Base-by-base conservation (phyloP, 2,113 vertebrate genomes). In the Excalfactoria chinensis region DNA sequence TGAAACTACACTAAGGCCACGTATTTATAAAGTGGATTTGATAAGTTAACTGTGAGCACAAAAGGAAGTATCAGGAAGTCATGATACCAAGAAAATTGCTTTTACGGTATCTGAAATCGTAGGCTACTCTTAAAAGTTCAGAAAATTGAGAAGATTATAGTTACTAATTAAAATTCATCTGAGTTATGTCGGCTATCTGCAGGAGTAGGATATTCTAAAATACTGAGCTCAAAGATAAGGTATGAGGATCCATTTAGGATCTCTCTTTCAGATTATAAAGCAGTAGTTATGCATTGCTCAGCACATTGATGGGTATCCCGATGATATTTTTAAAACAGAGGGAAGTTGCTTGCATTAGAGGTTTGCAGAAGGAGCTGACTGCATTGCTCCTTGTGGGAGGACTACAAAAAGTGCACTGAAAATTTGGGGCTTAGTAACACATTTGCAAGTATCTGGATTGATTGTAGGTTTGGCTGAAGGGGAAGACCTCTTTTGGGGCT, bases 401-500 rank as follows among this genome's bases (percentile, higher is more conserved):
- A 77, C 62, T 70, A 4, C 55, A 78, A 70, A 70, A 86, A 41
- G 14, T 21, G 20, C 35, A 18, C 14, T 35, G 40, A 84, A 92
- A 72, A 92, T 66, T 20, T 83, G 15, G 40, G 35, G 7, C 3
- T 16, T 60, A 59, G 40, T 21, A 35, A 82, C 25, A 18, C 66
- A 28, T 55, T 81, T 93, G 51, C 40, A 55, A 19, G 30, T 76
- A 16, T 89, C 20, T 88, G 43, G 49, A 71, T 49, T 88, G 71
- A 16, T 63, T 80, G 11, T 81, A 71, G 72, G 35, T 71, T 86
- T 51, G 37, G 40, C 44, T 59, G 69, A 89, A 89, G 75, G 75
- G 87, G n/a, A 49, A 89, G 46, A 93, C 74, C 55, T 90, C 46
- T 92, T 89, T 16, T 60, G 56, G 60, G 30, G 43, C 2, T 93